Conservation (phyloP, 2,797 vertebrate genomes). For the Gallinago nigripennis region DNA sequence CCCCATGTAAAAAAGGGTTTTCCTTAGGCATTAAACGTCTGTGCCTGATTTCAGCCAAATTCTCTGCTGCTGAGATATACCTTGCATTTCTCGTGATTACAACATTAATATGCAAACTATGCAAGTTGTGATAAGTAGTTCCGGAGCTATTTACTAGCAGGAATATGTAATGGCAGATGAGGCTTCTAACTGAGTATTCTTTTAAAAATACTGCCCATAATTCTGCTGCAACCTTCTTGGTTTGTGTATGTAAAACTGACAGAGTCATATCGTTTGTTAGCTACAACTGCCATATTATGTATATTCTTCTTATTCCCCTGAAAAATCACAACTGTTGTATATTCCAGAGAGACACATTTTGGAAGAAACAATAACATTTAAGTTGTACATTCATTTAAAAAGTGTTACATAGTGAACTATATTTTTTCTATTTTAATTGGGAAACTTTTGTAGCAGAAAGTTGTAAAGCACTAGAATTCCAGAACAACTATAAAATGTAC, state of each 20-base stretch:
- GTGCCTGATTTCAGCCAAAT: neutral
- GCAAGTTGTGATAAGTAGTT: neutral
- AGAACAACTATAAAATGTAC: neutral
- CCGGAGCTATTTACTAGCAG: neutral
- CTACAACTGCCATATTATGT: neutral
- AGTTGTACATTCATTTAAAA: neutral
- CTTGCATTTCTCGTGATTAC: neutral
- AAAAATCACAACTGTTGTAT: neutral
- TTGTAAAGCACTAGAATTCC: neutral
- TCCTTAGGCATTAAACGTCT: neutral
- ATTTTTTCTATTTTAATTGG: slow-evolving; percentile 45
- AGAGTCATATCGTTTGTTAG: neutral
- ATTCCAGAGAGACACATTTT: neutral
- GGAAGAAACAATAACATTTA: neutral
- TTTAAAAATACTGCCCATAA: slow-evolving; percentile 38
- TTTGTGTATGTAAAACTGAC: neutral
- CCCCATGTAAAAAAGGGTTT: fast-evolving
- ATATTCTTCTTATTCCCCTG: neutral
- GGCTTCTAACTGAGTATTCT: neutral
- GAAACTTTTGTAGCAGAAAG: neutral
- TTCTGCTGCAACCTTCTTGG: neutral
- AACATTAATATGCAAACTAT: slow-evolving; percentile 9
- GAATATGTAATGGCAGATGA: neutral
- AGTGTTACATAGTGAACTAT: neutral
- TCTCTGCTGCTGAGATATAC: neutral